Evolutionary conservation across 2,113 vertebrate genomes (phyloP).

Genomic region (Struthio camelus): DNA sequence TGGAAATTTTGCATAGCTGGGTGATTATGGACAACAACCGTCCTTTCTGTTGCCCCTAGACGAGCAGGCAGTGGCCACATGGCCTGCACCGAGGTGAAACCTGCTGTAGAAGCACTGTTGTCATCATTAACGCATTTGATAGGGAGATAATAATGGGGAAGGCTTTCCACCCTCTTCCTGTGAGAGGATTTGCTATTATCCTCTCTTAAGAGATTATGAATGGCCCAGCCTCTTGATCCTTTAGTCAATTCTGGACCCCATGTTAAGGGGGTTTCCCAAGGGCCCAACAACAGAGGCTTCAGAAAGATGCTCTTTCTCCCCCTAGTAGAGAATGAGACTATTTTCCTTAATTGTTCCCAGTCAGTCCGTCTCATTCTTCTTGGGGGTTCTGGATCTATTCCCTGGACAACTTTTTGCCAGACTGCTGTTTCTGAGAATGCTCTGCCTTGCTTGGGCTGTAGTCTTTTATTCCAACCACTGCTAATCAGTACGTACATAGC

Average conservation of each 20-base stretch:
- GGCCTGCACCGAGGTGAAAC: not conserved
- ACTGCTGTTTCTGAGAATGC: conserved; percentile 55
- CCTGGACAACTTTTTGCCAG: conserved; percentile 57
- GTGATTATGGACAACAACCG: not conserved
- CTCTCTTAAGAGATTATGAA: not conserved
- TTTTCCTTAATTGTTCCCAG: conserved; percentile 48
- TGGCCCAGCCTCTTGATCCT: not conserved
- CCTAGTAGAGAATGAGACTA: not conserved
- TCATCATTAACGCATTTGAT: not conserved
- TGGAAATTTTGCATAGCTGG: accelerated
- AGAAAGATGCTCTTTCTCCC: conserved; percentile 3
- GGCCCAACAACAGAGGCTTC: not conserved
- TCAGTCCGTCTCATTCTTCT: conserved; percentile 32
- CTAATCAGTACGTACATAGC: conserved; percentile 35
- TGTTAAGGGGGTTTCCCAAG: not conserved
- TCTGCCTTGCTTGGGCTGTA: conserved; percentile 26
- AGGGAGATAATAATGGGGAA: not conserved
- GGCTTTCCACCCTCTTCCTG: not conserved
- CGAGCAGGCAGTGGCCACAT: not conserved
- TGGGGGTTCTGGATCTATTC: conserved; percentile 65
- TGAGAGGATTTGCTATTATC: not conserved
- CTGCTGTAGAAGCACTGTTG: not conserved
- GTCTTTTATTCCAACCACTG: conserved; percentile 47
- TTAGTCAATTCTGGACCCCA: not conserved
- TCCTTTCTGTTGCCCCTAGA: not conserved